Evolutionary conservation across 2,113 vertebrate genomes (phyloP), one percentile per base, ranked within the genome.

Genomic region (Passer domesticus): DNA sequence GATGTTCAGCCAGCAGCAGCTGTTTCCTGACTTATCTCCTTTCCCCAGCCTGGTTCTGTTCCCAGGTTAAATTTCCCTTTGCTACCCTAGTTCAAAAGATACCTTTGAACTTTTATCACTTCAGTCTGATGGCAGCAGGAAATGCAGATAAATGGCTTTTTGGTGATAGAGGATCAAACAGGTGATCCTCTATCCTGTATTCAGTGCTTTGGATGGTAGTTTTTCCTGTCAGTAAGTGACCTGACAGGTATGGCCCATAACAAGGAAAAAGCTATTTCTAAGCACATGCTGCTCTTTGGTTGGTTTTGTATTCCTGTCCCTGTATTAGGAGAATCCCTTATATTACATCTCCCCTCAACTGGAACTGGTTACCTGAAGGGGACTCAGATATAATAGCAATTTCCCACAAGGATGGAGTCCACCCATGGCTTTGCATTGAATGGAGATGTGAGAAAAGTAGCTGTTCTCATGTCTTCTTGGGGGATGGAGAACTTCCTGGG

Each of bases 71-170:
- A 87, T 80, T 79, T 85, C 95, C 37, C 63, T 67, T 63, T 43
- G 60, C 69, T 89, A 55, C 28, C 39, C 39, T 84, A 44, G 79
- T 96, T 97, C 94, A 94, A 74, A 95, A 77, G 81, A 83, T 92
- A 92, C 77, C 89, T 97, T 96, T 98, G 96, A 98, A 97, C 95
- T 96, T 86, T 4, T 63, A 59, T 78, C 69, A 80, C 87, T 89
- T 90, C 67, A 92, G 49, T 37, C 89, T 35, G 31, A 86, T 95
- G 93, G 89, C 55, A 89, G 90, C 96, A 97, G 97, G 95, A 98
- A 97, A 91, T 15, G 15, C 46, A 92, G 77, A 94, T 87, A 92
- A 94, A 89, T 86, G 75, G 30, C 62, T 79, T 83, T 92, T 92
- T 56, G 50, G 35, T 37, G 35, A 37, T 37, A 37, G 35, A 37